Base-by-base conservation (phyloP, 2,888 invertebrate species). In the Pycnomerus fuliginosus region DNA sequence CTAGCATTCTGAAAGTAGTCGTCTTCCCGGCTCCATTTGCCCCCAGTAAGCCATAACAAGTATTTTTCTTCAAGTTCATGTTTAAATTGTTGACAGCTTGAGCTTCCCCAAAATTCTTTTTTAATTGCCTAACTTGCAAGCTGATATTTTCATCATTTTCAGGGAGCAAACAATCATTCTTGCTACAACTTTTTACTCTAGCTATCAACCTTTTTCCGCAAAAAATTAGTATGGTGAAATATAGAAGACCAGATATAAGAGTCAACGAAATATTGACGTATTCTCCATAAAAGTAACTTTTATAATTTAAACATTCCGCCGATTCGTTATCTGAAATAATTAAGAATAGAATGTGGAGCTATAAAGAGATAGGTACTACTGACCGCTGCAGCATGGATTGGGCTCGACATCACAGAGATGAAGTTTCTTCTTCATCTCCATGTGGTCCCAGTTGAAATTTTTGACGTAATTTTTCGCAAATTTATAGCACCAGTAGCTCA, bases 1-100 rank as follows among this genome's bases (percentile, higher is more conserved):
- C 87, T 35, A 92, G 73, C 84, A 91, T 87, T 68, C 84, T 83
- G 70, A 94, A 94, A 0, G 90, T 89, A 2, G 84, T 85, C 0
- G 88, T 85, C 70, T 91, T 91, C 3, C 90, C 91, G 1, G 90
- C 90, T 8, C 91, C 90, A 68, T 91, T 91, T n/a, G 87, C 84
- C 0, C 91, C 91, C 38, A 92, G 73, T 15, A 91, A 73, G 1
- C 91, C 91, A 63, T 90, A 88, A 61, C 90, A 91, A 70, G 90
- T 87, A 2, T 87, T 85, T 62, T 59, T 51, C 31, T 76, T 78
- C 3, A 89, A 82, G 0, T 80, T 80, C 62, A 90, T 84, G 61
- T 77, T 82, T 36, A 89, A 67, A 8, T 82, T 80, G 29, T 62
- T 60, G 0, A 70, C 67, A 3, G 65, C 61, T 25, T 46, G 30